Conservation (phyloP, 2,888 invertebrate genomes). For the Trachelus stipa region DNA sequence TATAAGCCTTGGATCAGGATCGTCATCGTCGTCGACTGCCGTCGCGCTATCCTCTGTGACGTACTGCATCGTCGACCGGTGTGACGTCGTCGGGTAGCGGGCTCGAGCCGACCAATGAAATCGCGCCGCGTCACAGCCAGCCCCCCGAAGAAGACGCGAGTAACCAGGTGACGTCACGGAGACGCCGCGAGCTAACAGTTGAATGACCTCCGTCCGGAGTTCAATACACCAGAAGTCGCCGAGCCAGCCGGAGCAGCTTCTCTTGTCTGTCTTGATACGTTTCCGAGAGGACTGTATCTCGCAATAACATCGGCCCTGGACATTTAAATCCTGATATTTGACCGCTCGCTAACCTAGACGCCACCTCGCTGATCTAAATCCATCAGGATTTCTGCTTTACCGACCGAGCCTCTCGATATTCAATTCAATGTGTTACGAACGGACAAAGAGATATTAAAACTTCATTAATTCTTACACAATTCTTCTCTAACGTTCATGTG, state of each 20-base stretch:
- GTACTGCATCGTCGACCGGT: neutral
- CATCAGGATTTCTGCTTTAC: neutral
- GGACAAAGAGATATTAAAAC: too few species aligned
- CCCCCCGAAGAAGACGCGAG: constrained; percentile 41
- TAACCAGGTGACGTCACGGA: constrained; percentile 24
- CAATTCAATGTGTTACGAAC: neutral
- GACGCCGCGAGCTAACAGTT: constrained; percentile 43
- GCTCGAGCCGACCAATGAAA: constrained; percentile 37
- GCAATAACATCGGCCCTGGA: neutral
- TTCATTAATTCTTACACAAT: neutral
- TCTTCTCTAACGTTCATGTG: neutral
- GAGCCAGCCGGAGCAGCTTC: neutral
- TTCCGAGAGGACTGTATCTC: neutral
- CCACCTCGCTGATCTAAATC: neutral
- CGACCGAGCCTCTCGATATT: neutral
- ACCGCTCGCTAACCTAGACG: neutral
- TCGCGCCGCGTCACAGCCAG: constrained; percentile 50
- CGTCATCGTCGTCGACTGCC: neutral
- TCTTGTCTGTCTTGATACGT: neutral
- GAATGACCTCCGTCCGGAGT: constrained; percentile 62
- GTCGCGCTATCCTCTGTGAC: neutral
- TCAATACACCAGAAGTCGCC: constrained; percentile 56
- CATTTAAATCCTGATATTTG: neutral
- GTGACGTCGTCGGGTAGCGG: constrained; percentile 51
- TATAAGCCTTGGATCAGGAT: neutral